phyloP scores from a whole-genome alignment of 2,888 invertebrate species.

The Apocheima hispidaria region DNA sequence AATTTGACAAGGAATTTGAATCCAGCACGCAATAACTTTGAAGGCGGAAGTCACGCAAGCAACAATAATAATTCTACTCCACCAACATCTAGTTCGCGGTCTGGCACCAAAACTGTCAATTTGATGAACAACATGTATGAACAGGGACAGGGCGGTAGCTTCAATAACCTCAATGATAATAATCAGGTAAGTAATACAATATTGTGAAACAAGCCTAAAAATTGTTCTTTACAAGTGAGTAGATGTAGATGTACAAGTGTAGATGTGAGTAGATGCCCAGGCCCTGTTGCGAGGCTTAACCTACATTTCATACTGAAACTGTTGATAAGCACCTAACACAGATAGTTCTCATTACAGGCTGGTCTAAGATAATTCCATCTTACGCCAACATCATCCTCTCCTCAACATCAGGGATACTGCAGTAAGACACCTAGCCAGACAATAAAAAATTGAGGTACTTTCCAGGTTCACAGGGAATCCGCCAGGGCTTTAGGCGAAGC shows the following conservation, averaged over 20 bases:
- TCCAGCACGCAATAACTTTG: slow-evolving; percentile 77
- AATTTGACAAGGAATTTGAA: slow-evolving; percentile 79
- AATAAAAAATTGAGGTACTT: background rate
- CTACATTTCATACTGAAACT: too few species aligned
- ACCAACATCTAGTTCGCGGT: slow-evolving; percentile 65
- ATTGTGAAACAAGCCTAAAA: background rate
- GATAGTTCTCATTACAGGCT: too few species aligned
- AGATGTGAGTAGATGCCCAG: too few species aligned
- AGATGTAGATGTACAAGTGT: too few species aligned
- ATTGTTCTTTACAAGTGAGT: background rate
- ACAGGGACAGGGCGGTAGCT: slow-evolving; percentile 73
- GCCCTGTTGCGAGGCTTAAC: too few species aligned
- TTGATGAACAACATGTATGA: slow-evolving; percentile 83
- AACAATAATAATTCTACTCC: slow-evolving; percentile 75
- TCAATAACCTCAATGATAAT: slow-evolving; percentile 76
- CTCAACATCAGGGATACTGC: too few species aligned
- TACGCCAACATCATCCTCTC: too few species aligned
- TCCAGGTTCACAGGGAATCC: slow-evolving; percentile 75
- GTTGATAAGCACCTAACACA: too few species aligned
- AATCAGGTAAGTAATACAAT: slow-evolving; percentile 65
- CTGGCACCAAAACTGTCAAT: slow-evolving; percentile 76
- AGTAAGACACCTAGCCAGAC: too few species aligned
- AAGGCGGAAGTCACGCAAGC: slow-evolving; percentile 66
- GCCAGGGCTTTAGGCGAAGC: slow-evolving; percentile 79
- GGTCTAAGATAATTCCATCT: too few species aligned